A percentile compares a stretch with the other conserved stretches of the same genome.
Conservation (phyloP, 2,888 invertebrate species). For the Himalopsyche tibetana region DNA sequence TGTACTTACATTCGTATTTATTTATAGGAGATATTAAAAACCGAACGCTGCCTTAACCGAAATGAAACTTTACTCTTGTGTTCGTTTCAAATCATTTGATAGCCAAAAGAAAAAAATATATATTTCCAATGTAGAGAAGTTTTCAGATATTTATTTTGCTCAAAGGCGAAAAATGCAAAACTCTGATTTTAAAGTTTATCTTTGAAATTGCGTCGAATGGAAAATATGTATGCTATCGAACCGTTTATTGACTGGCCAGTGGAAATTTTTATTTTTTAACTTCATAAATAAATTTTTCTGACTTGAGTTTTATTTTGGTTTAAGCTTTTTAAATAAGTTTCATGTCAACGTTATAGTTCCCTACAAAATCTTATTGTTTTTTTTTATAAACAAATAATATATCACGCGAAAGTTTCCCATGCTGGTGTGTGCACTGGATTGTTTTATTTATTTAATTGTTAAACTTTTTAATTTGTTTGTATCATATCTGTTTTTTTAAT, state of each 20-base stretch:
- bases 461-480: too few relatives aligned
- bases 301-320: too few relatives aligned
- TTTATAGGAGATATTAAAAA: neutral
- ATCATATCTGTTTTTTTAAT: too few relatives aligned
- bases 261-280: neutral
- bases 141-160: conserved; percentile 19
- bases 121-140: neutral
- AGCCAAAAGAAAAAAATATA: neutral
- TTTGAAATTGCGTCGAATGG: neutral
- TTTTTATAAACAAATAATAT: too few relatives aligned
- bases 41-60: neutral
- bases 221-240: conserved; percentile 19
- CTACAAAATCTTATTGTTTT: too few relatives aligned
- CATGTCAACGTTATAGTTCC: too few relatives aligned
- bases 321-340: too few relatives aligned
- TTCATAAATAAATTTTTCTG: too few relatives aligned
- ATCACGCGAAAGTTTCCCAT: too few relatives aligned
- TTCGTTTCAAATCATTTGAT: neutral
- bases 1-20: neutral
- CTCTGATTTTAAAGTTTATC: conserved; percentile 7
- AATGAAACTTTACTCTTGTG: neutral
- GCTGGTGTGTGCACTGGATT: too few relatives aligned
- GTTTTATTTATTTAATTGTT: too few relatives aligned
- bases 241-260: conserved; percentile 4
- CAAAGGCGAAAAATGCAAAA: conserved; percentile 25